phyloP scores from a whole-genome alignment of 2,113 vertebrate species.

The Hyla sarda region DNA sequence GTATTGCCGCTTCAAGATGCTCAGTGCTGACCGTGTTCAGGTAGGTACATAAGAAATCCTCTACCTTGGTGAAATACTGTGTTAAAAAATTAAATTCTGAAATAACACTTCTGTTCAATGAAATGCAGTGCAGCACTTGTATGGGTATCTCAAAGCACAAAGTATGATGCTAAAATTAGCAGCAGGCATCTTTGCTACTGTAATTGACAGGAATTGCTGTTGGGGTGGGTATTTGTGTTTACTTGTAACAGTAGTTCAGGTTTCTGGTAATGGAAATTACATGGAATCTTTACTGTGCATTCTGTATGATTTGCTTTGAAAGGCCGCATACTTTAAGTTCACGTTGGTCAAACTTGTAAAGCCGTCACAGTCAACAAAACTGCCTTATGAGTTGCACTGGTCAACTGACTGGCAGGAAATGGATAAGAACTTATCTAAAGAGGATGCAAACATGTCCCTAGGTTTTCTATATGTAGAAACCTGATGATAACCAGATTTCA shows the following conservation, averaged over 20 bases:
- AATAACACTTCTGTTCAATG: constrained; percentile 94
- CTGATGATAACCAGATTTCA: no score
- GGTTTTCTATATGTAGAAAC: no score
- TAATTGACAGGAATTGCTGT: background rate
- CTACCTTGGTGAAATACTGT: constrained; percentile 86
- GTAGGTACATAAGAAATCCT: constrained; percentile 94
- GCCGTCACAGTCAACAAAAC: background rate
- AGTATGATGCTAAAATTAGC: background rate
- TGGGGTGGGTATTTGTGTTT: background rate
- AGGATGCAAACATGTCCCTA: no score
- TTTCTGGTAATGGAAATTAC: background rate
- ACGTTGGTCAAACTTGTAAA: background rate
- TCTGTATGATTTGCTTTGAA: background rate
- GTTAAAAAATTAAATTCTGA: constrained; percentile 85
- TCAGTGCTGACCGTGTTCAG: constrained; percentile 95
- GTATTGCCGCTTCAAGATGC: constrained; percentile 95
- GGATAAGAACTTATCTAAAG: background rate
- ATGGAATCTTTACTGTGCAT: background rate
- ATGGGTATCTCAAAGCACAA: background rate
- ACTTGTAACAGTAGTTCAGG: background rate
- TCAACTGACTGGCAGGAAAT: background rate
- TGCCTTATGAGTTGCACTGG: background rate
- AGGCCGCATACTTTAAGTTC: background rate
- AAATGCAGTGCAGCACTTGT: constrained; percentile 94
- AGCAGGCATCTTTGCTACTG: background rate